phyloP scores from a whole-genome alignment of 2,113 vertebrate genomes.

The Corythaixoides concolor region DNA sequence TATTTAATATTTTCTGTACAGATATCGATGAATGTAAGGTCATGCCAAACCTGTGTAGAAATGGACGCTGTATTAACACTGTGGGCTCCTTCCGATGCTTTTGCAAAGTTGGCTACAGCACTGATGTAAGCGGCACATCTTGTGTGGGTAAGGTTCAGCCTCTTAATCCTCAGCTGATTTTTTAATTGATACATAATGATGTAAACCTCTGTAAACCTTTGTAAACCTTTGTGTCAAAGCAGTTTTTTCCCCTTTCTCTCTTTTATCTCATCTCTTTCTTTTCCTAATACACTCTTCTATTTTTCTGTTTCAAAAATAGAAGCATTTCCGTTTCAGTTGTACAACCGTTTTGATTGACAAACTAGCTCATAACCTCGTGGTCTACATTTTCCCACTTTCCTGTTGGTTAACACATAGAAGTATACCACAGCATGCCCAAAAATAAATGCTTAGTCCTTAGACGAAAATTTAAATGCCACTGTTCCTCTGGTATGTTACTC shows the following conservation, averaged over 20 bases:
- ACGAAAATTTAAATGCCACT: not conserved
- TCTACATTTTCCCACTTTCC: not conserved
- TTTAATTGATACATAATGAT: not conserved
- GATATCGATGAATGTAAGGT: constrained; percentile 87
- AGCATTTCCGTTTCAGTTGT: not conserved
- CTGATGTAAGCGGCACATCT: constrained; percentile 76
- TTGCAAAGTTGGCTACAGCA: constrained; percentile 81
- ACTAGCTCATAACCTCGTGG: not conserved
- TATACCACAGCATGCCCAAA: no score
- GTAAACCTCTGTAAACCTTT: not conserved
- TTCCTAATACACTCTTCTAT: accelerated
- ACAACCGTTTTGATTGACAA: not conserved
- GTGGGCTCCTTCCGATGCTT: constrained; percentile 85
- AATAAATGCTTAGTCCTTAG: no score
- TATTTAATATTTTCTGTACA: constrained; percentile 25
- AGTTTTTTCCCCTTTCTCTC: not conserved
- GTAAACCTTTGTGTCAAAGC: no score
- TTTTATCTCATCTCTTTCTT: not conserved
- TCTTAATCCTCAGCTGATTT: not conserved
- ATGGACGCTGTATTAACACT: constrained; percentile 85
- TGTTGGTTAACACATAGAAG: not conserved
- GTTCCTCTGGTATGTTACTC: not conserved
- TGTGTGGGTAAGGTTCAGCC: constrained; percentile 75
- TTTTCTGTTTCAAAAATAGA: not conserved
- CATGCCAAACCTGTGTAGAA: constrained; percentile 78